Percentiles rank a stretch among this genome's conserved stretches.
Evolutionary conservation across 1,140 invertebrate species (phyloP).

Genomic region (Maniola jurtina): DNA sequence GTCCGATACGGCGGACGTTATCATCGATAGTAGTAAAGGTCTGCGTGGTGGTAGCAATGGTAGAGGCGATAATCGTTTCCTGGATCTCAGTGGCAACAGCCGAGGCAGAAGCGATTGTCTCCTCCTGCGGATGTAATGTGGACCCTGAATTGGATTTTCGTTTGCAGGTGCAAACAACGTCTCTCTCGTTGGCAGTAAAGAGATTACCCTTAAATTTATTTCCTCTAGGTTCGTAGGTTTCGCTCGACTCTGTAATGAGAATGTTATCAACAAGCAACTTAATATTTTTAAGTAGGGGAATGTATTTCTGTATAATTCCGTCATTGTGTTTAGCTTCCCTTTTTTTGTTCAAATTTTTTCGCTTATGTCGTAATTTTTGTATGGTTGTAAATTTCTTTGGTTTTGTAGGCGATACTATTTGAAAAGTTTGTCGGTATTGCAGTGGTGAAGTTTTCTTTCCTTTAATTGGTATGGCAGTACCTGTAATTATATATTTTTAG

Average conservation of each 20-base stretch:
- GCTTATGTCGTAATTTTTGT: constrained; percentile 39
- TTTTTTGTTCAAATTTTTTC: constrained; percentile 47
- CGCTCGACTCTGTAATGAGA: constrained; percentile 46
- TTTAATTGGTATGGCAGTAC: background rate
- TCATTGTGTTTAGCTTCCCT: constrained; percentile 51
- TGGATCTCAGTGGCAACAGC: constrained; percentile 47
- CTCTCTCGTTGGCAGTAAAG: constrained; percentile 18
- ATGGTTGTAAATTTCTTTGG: constrained; percentile 50
- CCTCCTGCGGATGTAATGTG: constrained; percentile 45
- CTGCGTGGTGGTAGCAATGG: constrained; percentile 56
- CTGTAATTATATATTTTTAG: background rate
- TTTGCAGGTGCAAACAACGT: constrained; percentile 41
- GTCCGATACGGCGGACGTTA: constrained; percentile 66
- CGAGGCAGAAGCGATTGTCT: constrained; percentile 58
- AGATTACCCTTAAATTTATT: constrained; percentile 42
- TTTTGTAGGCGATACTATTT: constrained; percentile 50
- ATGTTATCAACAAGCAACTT: constrained; percentile 68
- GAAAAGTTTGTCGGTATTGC: constrained; percentile 51
- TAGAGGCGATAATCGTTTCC: constrained; percentile 35
- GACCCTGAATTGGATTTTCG: constrained; percentile 32
- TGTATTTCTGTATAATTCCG: constrained; percentile 52
- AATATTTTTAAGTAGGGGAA: constrained; percentile 65
- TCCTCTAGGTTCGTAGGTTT: constrained; percentile 39
- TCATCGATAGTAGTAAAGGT: constrained; percentile 61
- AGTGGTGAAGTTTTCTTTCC: constrained; percentile 42